Evolutionary conservation across 2,888 invertebrate species (phyloP).

Genomic region (Tetrapedia diversipes): DNA sequence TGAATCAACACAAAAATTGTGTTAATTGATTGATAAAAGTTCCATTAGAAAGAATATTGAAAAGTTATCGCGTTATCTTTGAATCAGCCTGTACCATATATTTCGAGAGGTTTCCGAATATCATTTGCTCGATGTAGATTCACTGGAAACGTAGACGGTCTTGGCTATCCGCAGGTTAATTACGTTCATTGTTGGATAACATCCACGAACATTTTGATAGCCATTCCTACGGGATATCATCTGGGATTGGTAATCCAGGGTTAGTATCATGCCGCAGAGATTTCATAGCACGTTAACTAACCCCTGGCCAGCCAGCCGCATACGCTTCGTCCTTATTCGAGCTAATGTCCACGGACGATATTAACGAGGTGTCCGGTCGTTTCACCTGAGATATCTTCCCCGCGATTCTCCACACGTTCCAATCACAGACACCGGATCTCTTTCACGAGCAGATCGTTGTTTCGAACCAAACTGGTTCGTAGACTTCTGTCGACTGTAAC

Average conservation of each 20-base stretch:
- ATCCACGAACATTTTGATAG: slow-evolving; percentile 1
- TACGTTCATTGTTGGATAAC: not conserved
- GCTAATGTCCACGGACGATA: slow-evolving; percentile 34
- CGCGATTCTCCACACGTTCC: not conserved
- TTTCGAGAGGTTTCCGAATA: not conserved
- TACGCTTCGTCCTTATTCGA: slow-evolving; percentile 16
- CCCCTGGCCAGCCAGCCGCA: slow-evolving; percentile 1
- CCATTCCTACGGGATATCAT: slow-evolving; percentile 20
- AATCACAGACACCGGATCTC: not conserved
- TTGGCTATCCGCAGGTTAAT: not conserved
- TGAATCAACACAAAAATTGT: no score
- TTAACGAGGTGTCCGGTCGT: slow-evolving; percentile 33
- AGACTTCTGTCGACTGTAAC: no score
- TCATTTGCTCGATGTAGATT: not conserved
- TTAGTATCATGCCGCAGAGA: slow-evolving; percentile 29
- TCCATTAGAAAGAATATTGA: no score
- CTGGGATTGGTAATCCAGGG: slow-evolving; percentile 24
- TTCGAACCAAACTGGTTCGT: no score
- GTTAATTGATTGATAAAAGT: no score
- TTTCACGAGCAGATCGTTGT: no score
- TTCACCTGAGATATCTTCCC: not conserved
- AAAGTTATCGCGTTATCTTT: no score
- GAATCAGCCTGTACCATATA: no score
- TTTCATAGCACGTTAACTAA: slow-evolving; percentile 39
- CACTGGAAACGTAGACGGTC: not conserved